Evolutionary conservation across 2,797 vertebrate genomes (phyloP).

Genomic region (Bovichtus variegatus): DNA sequence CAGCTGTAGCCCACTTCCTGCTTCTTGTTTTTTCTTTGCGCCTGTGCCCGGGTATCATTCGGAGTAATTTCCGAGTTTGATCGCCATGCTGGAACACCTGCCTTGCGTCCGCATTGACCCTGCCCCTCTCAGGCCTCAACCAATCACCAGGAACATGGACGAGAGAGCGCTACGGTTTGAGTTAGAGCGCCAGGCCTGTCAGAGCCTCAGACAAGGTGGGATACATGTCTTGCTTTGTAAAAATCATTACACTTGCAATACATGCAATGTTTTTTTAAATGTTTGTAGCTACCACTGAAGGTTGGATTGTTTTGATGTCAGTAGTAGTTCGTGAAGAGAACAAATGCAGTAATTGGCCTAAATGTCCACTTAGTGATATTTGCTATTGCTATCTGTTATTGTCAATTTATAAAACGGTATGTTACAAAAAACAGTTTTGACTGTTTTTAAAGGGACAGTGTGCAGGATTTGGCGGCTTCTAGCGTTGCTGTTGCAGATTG

Average conservation of each 20-base stretch:
- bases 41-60: conserved; percentile 3
- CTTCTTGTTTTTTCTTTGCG: not conserved
- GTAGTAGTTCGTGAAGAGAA: not conserved
- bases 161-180: conserved; percentile 72
- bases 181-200: conserved; percentile 78
- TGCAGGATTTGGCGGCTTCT: no score
- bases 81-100: conserved; percentile 74
- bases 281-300: not conserved
- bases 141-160: conserved; percentile 74
- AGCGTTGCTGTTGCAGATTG: no score
- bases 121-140: conserved; percentile 69
- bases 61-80: conserved; percentile 28
- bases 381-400: conserved; percentile 3
- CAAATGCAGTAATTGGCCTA: not conserved
- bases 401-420: not conserved
- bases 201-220: conserved; percentile 83
- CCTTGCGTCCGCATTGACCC: conserved; percentile 66
- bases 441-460: not conserved
- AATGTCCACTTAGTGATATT: not conserved
- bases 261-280: not conserved
- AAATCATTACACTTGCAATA: not conserved
- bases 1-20: not conserved
- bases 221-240: conserved; percentile 15
- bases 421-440: not conserved
- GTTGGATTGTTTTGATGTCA: not conserved